phyloP scores from a whole-genome alignment of 2,888 invertebrate genomes.

The Lampropteryx suffumata region DNA sequence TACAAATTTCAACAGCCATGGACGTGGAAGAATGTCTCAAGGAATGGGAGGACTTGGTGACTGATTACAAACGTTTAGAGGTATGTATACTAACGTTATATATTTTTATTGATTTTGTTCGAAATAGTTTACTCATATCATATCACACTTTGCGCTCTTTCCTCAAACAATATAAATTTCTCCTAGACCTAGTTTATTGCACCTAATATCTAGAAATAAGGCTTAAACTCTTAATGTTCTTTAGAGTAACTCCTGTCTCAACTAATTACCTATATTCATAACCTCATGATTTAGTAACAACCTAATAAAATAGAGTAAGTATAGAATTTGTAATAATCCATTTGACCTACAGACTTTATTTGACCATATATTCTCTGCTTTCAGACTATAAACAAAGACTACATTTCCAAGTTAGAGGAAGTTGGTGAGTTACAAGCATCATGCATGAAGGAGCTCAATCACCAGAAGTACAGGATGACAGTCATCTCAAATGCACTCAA shows the following conservation, averaged over 20 bases:
- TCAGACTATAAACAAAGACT: conserved; percentile 91
- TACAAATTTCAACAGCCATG: conserved; percentile 56
- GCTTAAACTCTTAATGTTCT: neutral
- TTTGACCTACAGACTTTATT: too few species aligned
- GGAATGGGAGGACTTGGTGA: conserved; percentile 91
- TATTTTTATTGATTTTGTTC: conserved; percentile 24
- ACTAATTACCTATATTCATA: too few species aligned
- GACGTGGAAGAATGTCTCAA: conserved; percentile 85
- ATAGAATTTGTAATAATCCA: too few species aligned
- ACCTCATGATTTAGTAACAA: too few species aligned
- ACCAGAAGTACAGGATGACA: conserved; percentile 95
- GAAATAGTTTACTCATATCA: conserved; percentile 8
- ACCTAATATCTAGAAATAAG: conserved; percentile 6
- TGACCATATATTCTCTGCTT: conserved; percentile 12
- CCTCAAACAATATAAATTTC: conserved; percentile 1
- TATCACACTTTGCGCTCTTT: conserved; percentile 19
- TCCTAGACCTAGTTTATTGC: conserved; percentile 1
- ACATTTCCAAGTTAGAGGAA: conserved; percentile 92
- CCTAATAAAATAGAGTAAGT: too few species aligned
- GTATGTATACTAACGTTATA: too few species aligned
- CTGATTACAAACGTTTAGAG: conserved; percentile 92
- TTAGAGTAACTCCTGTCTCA: too few species aligned
- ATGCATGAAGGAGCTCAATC: conserved; percentile 94
- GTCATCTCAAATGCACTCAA: conserved; percentile 90
- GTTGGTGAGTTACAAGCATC: conserved; percentile 91